phyloP scores from a whole-genome alignment of 2,797 vertebrate species.

The Poeciliopsis paucimaculata region DNA sequence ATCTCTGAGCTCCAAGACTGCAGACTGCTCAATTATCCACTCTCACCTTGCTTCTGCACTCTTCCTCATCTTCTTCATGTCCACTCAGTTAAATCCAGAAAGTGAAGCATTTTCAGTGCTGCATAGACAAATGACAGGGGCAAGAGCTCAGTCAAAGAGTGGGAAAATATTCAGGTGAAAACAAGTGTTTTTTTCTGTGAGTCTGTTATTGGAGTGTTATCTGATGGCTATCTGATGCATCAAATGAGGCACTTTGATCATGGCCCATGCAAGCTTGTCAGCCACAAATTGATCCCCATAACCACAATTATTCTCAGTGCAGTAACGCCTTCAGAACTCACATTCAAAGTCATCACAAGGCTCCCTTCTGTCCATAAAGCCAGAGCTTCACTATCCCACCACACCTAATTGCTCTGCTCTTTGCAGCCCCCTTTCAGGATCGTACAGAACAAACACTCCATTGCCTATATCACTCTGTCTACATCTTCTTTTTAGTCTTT shows the following conservation, averaged over 20 bases:
- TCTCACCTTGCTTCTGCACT: constrained; percentile 68
- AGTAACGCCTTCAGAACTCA: constrained; percentile 54
- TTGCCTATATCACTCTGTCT: constrained; percentile 29
- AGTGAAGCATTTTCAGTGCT: constrained; percentile 44
- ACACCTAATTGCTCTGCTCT: constrained; percentile 63
- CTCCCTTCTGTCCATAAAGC: constrained; percentile 59
- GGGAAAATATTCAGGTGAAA: constrained; percentile 48
- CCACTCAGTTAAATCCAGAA: constrained; percentile 42
- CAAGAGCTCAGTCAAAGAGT: constrained; percentile 53
- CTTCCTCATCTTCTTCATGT: constrained; percentile 38
- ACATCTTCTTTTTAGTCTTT: constrained; percentile 43
- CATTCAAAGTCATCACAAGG: constrained; percentile 64
- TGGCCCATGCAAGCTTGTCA: constrained; percentile 32
- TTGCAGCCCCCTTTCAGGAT: constrained; percentile 44
- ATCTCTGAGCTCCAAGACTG: constrained; percentile 75
- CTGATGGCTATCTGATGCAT: constrained; percentile 49
- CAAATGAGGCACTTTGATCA: constrained; percentile 48
- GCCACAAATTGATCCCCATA: constrained; percentile 54
- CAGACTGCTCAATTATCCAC: constrained; percentile 76
- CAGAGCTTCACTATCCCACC: constrained; percentile 55
- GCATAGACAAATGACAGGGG: constrained; percentile 63
- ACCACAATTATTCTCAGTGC: constrained; percentile 54
- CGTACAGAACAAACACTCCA: constrained; percentile 15
- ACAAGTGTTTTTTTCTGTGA: constrained; percentile 36
- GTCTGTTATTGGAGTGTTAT: constrained; percentile 22